These are phyloP conservation scores for Hylaeus anthracinus DNA, from an alignment of 1,140 invertebrate genomes.

Conservation along the genomic window DNA sequence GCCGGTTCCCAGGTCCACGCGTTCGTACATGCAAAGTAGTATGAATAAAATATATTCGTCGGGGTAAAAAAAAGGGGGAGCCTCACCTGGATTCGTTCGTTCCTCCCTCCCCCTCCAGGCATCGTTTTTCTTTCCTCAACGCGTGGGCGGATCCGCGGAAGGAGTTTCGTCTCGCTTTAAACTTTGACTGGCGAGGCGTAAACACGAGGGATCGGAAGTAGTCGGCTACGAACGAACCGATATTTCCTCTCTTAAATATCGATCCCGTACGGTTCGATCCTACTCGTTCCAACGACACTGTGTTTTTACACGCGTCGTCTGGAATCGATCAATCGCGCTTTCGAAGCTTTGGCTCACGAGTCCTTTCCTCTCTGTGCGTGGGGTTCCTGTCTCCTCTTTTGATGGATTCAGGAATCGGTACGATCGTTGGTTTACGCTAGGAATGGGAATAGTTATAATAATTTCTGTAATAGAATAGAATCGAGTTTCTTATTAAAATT, in stretches of 20 bases:
- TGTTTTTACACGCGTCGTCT: neutral
- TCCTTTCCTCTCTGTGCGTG: neutral
- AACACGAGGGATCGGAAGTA: constrained; percentile 47
- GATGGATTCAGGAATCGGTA: too few relatives aligned
- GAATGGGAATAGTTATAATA: too few relatives aligned
- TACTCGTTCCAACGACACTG: neutral
- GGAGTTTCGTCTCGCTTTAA: constrained; percentile 41
- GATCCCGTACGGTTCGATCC: constrained; percentile 14
- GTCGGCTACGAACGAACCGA: constrained; percentile 36
- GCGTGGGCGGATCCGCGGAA: constrained; percentile 17
- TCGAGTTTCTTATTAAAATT: too few relatives aligned
- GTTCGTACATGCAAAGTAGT: constrained; percentile 36
- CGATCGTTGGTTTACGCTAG: too few relatives aligned
- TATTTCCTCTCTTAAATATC: constrained; percentile 56
- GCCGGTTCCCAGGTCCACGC: too few relatives aligned
- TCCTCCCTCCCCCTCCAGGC: neutral
- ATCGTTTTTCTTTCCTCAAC: constrained; percentile 15
- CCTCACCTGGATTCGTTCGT: constrained; percentile 34
- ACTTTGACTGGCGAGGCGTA: constrained; percentile 55
- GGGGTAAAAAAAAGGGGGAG: constrained; percentile 1
- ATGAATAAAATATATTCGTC: constrained; percentile 54
- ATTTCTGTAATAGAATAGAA: too few relatives aligned
- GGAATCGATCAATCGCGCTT: constrained; percentile 1
- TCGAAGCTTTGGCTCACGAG: neutral
- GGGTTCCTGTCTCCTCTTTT: too few relatives aligned